phyloP scores from a whole-genome alignment of 2,797 vertebrate genomes.

The Malurus leucopterus region DNA sequence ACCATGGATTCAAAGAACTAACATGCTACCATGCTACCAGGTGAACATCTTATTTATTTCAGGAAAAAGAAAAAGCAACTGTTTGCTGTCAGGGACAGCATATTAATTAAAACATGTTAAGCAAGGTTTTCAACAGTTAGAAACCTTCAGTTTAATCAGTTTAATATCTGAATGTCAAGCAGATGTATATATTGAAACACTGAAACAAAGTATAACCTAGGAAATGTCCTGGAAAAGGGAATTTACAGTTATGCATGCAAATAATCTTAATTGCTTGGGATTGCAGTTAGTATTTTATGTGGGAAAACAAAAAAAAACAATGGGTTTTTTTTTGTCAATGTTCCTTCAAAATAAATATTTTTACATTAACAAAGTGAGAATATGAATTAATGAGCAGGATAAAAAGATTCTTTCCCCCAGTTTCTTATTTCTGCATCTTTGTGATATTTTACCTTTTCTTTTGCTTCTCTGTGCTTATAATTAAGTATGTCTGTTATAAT shows the following conservation, averaged over 20 bases:
- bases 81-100: neutral
- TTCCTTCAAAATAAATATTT: neutral
- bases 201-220: neutral
- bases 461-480: neutral
- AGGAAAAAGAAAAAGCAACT: neutral
- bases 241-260: neutral
- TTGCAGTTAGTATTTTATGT: neutral
- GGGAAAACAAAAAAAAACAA: neutral
- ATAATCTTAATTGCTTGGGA: neutral
- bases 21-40: too few relatives aligned
- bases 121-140: neutral
- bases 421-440: neutral
- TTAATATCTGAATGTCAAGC: neutral
- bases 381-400: neutral
- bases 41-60: neutral
- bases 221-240: neutral
- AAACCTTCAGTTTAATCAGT: neutral
- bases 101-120: neutral
- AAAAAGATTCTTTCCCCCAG: neutral
- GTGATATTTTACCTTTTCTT: neutral
- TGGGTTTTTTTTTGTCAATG: fast-evolving
- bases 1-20: neutral
- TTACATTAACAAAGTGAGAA: neutral
- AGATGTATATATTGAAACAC: neutral
- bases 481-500: neutral